Conservation (phyloP, 2,797 vertebrate species). For the Sebastes glaucus region DNA sequence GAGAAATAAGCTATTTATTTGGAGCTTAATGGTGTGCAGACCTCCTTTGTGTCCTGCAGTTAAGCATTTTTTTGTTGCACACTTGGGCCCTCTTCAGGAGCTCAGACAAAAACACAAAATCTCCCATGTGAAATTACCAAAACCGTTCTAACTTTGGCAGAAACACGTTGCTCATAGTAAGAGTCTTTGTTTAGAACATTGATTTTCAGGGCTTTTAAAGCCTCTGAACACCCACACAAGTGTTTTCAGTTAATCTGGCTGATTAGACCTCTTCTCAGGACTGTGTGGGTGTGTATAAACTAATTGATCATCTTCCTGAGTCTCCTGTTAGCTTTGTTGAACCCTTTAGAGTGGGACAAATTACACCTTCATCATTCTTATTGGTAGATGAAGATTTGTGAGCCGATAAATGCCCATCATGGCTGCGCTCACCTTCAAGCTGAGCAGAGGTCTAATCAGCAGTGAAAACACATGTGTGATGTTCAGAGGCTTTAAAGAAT, state of each 20-base stretch:
- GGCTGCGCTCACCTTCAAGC: background rate
- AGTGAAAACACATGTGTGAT: too few relatives aligned
- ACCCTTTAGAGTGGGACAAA: background rate
- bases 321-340: background rate
- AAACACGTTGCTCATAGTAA: background rate
- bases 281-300: background rate
- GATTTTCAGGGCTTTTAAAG: background rate
- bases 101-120: background rate
- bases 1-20: too few relatives aligned
- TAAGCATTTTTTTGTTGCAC: too few relatives aligned
- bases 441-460: background rate
- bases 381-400: background rate
- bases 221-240: background rate
- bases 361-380: background rate
- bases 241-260: background rate
- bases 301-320: background rate
- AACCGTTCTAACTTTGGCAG: background rate
- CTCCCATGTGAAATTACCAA: background rate
- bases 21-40: too few relatives aligned
- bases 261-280: background rate
- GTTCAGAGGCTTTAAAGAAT: background rate
- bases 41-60: too few relatives aligned
- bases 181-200: background rate
- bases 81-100: background rate
- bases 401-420: background rate